Evolutionary conservation across 2,888 invertebrate genomes (phyloP).

Genomic region (Petrophora chlorosata): DNA sequence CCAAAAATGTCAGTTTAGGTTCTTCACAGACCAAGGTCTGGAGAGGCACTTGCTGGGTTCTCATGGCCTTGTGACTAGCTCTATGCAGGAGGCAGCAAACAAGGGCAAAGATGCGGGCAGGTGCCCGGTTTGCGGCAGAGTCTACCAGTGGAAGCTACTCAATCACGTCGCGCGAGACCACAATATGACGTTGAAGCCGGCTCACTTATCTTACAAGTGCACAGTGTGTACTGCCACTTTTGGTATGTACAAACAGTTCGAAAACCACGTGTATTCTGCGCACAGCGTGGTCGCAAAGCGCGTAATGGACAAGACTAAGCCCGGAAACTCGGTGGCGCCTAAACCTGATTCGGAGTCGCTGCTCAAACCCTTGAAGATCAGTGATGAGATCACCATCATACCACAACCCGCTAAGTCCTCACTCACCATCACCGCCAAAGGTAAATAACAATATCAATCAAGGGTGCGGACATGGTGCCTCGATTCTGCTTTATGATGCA

Average conservation of each 20-base stretch:
- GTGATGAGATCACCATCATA: slow-evolving; percentile 96
- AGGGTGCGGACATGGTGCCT: slow-evolving; percentile 42
- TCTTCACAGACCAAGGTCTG: slow-evolving; percentile 98
- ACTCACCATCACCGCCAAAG: slow-evolving; percentile 75
- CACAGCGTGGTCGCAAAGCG: slow-evolving; percentile 96
- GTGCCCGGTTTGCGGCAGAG: slow-evolving; percentile 97
- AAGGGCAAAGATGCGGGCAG: slow-evolving; percentile 97
- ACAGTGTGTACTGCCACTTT: slow-evolving; percentile 97
- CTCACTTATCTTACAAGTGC: slow-evolving; percentile 96
- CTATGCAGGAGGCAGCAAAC: slow-evolving; percentile 98
- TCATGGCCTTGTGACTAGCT: slow-evolving; percentile 97
- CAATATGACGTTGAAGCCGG: slow-evolving; percentile 96
- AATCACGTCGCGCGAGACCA: slow-evolving; percentile 97
- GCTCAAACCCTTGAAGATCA: slow-evolving; percentile 93
- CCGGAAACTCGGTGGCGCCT: slow-evolving; percentile 52
- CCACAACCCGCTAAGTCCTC: slow-evolving; percentile 89
- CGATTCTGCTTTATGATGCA: slow-evolving; percentile 54
- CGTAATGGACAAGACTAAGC: slow-evolving; percentile 88
- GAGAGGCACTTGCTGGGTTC: slow-evolving; percentile 97
- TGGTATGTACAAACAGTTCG: slow-evolving; percentile 97
- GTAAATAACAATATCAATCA: slow-evolving; percentile 69
- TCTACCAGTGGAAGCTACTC: slow-evolving; percentile 91
- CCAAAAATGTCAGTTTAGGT: slow-evolving; percentile 97
- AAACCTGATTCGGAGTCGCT: slow-evolving; percentile 84
- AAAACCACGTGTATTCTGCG: slow-evolving; percentile 97